Evolutionary conservation across 2,797 vertebrate species (phyloP), one percentile per base, ranked within the genome.

Genomic region (Champsocephalus esox): DNA sequence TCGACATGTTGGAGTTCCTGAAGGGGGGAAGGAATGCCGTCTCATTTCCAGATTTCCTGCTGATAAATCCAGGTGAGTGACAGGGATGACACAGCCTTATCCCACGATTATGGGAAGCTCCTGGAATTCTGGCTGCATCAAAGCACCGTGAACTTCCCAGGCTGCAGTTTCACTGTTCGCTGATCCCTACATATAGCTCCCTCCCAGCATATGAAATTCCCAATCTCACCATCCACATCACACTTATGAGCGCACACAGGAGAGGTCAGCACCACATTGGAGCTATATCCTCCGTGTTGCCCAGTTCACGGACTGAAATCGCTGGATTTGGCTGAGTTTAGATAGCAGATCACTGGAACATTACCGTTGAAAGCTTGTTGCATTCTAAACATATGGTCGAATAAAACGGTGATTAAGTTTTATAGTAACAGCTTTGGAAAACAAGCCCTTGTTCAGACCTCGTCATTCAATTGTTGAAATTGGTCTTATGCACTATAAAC

Each of bases 31-130:
- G 90, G 88, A 92, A 94, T 90, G 93, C 77, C 49, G 48, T 82
- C 86, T 84, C 90, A 87, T 91, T 91, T 83, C 64, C 73, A 95
- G 92, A 95, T 96, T 92, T 95, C 92, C 92, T 93, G 88, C 83
- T 88, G 93, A 95, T 95, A 93, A 88, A 62, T 46, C 88, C 92
- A 95, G 93, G 93, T 95, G 94, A 96, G 90, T 93, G 94, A 95
- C 92, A 89, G 92, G 92, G 93, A 93, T 75, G 91, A 94, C 89
- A 91, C 80, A 79, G 87, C 74, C 70, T 91, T 82, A 92, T 91
- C 91, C 93, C 80, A 7, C 81, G 79, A 92, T 88, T 93, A 92
- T 65, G 75, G 91, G 92, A 93, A 93, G 87, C 83, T 81, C 83
- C 90, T 62, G 90, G 76, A 89, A 87, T 92, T 93, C 89, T 88